Conservation (phyloP, 2,797 vertebrate species). For the Lophotriccus pileatus region DNA sequence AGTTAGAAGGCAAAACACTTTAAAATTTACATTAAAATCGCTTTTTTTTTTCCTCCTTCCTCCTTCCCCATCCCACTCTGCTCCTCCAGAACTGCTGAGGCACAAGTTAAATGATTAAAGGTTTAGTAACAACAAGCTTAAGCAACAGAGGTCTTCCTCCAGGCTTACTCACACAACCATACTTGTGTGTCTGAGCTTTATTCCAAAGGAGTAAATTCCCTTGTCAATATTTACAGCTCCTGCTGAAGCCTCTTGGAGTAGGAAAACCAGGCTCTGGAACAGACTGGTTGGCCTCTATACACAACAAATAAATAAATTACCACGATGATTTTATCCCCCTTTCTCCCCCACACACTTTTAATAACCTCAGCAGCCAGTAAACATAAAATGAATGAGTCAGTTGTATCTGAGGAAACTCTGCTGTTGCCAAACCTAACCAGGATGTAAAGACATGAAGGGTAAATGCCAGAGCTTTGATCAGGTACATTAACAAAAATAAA, state of each 20-base stretch:
- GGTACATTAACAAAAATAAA: background rate
- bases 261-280: background rate
- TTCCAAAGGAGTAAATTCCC: background rate
- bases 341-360: background rate
- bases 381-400: background rate
- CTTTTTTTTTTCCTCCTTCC: background rate
- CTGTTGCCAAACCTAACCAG: background rate
- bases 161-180: background rate
- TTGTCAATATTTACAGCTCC: background rate
- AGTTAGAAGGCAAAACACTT: slow-evolving; percentile 30
- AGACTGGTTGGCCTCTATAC: background rate
- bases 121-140: background rate
- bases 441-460: background rate
- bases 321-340: background rate
- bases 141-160: background rate
- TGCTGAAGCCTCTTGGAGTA: background rate
- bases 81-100: background rate
- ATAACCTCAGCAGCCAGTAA: background rate
- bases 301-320: background rate
- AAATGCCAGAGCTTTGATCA: background rate
- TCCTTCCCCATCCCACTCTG: background rate
- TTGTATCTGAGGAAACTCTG: background rate
- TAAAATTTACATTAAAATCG: background rate
- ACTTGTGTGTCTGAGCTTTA: background rate
- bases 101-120: background rate